phyloP scores from a whole-genome alignment of 2,113 vertebrate genomes.

The Limanda limanda region DNA sequence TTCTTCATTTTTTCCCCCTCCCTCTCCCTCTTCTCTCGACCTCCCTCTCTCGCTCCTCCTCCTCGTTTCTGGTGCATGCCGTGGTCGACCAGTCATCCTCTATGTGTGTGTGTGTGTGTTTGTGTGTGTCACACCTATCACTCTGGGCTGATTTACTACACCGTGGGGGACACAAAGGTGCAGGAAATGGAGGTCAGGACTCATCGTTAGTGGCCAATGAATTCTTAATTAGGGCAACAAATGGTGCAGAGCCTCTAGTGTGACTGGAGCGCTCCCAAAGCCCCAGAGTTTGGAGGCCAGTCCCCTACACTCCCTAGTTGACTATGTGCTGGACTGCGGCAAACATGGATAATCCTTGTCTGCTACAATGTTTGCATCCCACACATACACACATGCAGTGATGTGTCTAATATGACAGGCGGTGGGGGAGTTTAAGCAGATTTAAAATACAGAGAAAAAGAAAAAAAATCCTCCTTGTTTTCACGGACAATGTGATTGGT shows the following conservation, averaged over 20 bases:
- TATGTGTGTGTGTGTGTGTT: slow-evolving; percentile 12
- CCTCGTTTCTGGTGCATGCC: slow-evolving; percentile 34
- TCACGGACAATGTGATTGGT: not conserved
- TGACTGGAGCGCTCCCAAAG: slow-evolving; percentile 67
- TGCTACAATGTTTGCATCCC: not conserved
- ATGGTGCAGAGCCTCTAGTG: slow-evolving; percentile 74
- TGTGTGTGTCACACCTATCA: slow-evolving; percentile 42
- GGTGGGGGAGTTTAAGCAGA: slow-evolving; percentile 5
- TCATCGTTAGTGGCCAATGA: slow-evolving; percentile 81
- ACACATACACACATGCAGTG: not conserved
- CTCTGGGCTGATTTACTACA: slow-evolving; percentile 66
- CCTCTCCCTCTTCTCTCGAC: not conserved
- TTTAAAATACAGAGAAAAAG: slow-evolving; percentile 14
- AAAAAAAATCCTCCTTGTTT: not conserved
- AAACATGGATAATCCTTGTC: slow-evolving; percentile 41
- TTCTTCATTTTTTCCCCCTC: not conserved
- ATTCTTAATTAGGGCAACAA: slow-evolving; percentile 84
- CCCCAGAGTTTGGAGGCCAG: slow-evolving; percentile 58
- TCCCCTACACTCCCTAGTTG: slow-evolving; percentile 50
- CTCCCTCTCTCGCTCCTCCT: slow-evolving; percentile 1
- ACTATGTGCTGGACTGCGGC: slow-evolving; percentile 50
- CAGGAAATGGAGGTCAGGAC: slow-evolving; percentile 78
- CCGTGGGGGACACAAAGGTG: slow-evolving; percentile 56
- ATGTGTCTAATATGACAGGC: not conserved
- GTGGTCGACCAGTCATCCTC: slow-evolving; percentile 33